Evolutionary conservation across 64 coral and sea anemone genomes (phyloP).

Genomic region (Pocillopora verrucosa): DNA sequence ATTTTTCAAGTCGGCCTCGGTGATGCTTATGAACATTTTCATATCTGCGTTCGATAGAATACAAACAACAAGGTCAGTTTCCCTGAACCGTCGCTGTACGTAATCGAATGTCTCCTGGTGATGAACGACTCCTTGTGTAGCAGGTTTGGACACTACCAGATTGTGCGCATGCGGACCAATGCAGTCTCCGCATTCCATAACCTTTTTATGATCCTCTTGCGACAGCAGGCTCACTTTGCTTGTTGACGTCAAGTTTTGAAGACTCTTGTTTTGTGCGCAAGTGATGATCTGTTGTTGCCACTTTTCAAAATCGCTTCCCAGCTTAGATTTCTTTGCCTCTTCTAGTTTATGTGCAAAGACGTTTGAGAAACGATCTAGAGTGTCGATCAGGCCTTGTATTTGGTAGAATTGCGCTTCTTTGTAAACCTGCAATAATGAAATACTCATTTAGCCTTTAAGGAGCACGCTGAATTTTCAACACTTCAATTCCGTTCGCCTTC

Average conservation of each 20-base stretch:
- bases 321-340: conserved; percentile 68
- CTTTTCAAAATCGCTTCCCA: conserved; percentile 67
- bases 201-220: conserved; percentile 67
- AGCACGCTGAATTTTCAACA: background rate
- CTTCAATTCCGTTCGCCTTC: too few species aligned
- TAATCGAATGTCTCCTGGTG: conserved; percentile 76
- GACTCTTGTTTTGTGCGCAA: conserved; percentile 75
- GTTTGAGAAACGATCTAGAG: conserved; percentile 71
- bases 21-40: conserved; percentile 56
- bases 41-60: conserved; percentile 43
- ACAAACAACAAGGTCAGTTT: conserved; percentile 49
- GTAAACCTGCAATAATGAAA: conserved; percentile 53
- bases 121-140: conserved; percentile 41
- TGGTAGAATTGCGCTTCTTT: conserved; percentile 86
- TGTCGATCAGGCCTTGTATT: conserved; percentile 65
- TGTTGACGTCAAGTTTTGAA: conserved; percentile 53
- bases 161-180: conserved; percentile 70
- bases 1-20: conserved; percentile 59
- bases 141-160: conserved; percentile 50
- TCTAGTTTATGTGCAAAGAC: conserved; percentile 83
- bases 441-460: background rate
- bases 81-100: conserved; percentile 58
- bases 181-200: conserved; percentile 60
- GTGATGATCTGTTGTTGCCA: conserved; percentile 77
- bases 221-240: conserved; percentile 71